phyloP scores from a whole-genome alignment of 2,888 invertebrate species.

The Thecophora atra region DNA sequence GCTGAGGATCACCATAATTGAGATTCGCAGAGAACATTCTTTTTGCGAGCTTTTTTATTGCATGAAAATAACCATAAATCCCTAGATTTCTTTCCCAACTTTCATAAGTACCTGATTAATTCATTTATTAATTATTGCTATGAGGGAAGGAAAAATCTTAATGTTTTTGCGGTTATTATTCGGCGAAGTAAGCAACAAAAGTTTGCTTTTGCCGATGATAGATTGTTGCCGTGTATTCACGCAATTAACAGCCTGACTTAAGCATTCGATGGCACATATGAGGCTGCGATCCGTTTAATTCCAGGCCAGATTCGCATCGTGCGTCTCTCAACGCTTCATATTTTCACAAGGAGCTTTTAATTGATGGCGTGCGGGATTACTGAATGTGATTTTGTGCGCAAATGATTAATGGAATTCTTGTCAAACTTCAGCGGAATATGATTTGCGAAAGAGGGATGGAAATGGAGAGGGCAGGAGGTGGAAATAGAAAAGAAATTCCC shows the following conservation, averaged over 20 bases:
- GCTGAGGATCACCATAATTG: too few relatives aligned
- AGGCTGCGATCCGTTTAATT: too few relatives aligned
- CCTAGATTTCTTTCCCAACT: too few relatives aligned
- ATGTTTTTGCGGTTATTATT: not conserved
- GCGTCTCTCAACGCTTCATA: conserved; percentile 34
- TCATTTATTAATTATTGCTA: conserved; percentile 2
- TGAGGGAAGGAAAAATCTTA: not conserved
- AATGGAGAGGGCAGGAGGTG: too few relatives aligned
- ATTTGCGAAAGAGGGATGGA: too few relatives aligned
- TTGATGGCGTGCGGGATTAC: conserved; percentile 28
- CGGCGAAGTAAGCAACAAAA: not conserved
- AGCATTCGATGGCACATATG: not conserved
- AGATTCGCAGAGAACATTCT: too few relatives aligned
- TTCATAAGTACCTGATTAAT: not conserved
- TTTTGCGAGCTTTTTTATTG: too few relatives aligned
- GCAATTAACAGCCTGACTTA: not conserved
- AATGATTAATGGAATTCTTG: conserved; percentile 19
- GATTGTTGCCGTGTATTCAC: conserved; percentile 26
- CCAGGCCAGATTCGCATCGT: too few relatives aligned
- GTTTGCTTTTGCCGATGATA: conserved; percentile 35
- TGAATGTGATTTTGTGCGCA: conserved; percentile 25
- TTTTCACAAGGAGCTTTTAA: conserved; percentile 30
- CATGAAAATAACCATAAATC: too few relatives aligned
- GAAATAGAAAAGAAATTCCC: too few relatives aligned
- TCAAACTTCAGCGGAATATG: not conserved